A percentile compares a stretch with the other conserved stretches of the same genome.
Conservation (phyloP, 2,113 vertebrate species). For the Coptodon bakossiorum region DNA sequence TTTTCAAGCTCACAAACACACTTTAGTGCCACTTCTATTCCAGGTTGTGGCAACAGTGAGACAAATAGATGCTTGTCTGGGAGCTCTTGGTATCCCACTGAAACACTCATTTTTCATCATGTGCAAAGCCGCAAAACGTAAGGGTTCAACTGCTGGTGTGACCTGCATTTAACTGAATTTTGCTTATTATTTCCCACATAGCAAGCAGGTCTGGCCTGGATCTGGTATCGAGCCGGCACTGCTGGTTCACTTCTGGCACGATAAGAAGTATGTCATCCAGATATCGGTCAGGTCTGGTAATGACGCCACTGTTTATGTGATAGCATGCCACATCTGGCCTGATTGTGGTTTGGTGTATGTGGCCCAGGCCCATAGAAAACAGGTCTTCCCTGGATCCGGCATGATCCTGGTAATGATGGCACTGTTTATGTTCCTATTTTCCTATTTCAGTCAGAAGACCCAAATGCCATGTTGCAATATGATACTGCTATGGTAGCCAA, state of each 20-base stretch:
- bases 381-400: not conserved
- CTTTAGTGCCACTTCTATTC: not conserved
- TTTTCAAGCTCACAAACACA: not conserved
- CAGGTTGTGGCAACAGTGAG: not conserved
- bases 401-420: not conserved
- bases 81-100: not conserved
- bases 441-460: not conserved
- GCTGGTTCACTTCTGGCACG: not conserved
- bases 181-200: accelerated
- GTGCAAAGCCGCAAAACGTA: accelerated
- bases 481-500: accelerated
- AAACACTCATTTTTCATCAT: not conserved
- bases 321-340: not conserved
- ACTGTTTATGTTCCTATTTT: not conserved
- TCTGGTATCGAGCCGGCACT: accelerated
- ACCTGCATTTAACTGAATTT: not conserved
- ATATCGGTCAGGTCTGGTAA: accelerated
- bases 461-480: not conserved
- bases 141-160: not conserved
- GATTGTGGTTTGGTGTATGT: not conserved
- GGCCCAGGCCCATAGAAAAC: not conserved
- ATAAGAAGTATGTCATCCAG: not conserved
- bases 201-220: accelerated
- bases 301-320: accelerated
- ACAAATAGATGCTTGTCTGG: not conserved